Conservation (phyloP, 2,113 vertebrate genomes). For the Datnioides undecimradiatus region DNA sequence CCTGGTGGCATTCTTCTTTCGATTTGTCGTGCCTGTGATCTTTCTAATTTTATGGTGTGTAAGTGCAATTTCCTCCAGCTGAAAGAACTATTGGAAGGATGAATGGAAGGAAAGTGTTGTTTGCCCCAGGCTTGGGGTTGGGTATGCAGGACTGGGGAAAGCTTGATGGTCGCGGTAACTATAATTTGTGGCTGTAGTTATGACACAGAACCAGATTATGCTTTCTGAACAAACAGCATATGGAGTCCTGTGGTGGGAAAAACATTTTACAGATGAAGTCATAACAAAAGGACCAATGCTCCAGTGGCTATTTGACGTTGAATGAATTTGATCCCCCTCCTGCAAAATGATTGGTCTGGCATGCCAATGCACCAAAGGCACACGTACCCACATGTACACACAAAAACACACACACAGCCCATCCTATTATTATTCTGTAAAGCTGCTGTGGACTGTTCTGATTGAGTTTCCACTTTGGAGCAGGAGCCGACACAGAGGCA, state of each 20-base stretch:
- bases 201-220: constrained; percentile 68
- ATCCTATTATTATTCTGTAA: constrained; percentile 71
- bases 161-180: constrained; percentile 65
- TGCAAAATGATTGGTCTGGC: constrained; percentile 65
- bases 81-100: constrained; percentile 69
- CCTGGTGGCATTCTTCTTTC: constrained; percentile 44
- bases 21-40: constrained; percentile 66
- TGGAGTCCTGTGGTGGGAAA: constrained; percentile 72
- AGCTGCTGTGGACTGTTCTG: constrained; percentile 56
- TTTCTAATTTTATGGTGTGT: constrained; percentile 71
- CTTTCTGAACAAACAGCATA: constrained; percentile 74
- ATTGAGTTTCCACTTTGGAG: constrained; percentile 77
- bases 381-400: constrained; percentile 34
- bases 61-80: constrained; percentile 66
- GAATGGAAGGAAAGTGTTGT: constrained; percentile 78
- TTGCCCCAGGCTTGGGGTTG: constrained; percentile 51
- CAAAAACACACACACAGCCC: constrained; percentile 37
- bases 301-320: constrained; percentile 61
- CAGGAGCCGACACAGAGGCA: constrained; percentile 60
- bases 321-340: constrained; percentile 69
- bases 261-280: constrained; percentile 77
- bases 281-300: constrained; percentile 69
- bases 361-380: constrained; percentile 39
- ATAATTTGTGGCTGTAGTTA: constrained; percentile 78
- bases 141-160: constrained; percentile 55